Base-by-base conservation (phyloP, 2,888 invertebrate species). In the Nematopogon swammerdamellus region DNA sequence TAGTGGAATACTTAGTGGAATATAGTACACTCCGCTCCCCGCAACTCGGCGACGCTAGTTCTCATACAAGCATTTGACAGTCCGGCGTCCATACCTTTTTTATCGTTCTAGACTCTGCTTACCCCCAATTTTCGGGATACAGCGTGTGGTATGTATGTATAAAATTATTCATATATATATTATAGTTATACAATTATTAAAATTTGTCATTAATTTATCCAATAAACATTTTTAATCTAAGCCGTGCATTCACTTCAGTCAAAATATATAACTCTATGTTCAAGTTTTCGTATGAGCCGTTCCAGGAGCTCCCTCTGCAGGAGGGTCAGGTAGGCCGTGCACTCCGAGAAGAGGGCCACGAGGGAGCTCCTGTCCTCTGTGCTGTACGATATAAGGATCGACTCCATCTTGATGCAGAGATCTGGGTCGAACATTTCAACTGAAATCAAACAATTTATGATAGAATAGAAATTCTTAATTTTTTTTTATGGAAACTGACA, bases 351-450 rank as follows among this genome's bases (percentile, higher is more conserved):
- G 0, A 70, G 61, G 30, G 61, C 61, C 16, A 69, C 62, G 1
- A 79, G 60, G 0, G 72, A 60, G 18, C 66, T 60, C 25, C 65
- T 54, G 54, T 79, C 77, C n/a, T 62, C 62, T 1, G 60, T 58
- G 4, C 62, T 56, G 19, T 61, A 60, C 19, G 68, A 65, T 43
- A 72, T 63, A 2, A 74, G 58, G 17, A 79, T 64, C 0, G 80
- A 79, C 55, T 80, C 80, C 2, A 80, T 63, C 51, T 74, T 73
- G 17, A 75, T 58, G 1, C 59, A 59, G 3, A 77, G 54, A 18
- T 72, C 72, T 16, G 60, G 64, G 59, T 65, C 69, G 53, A 74
- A 61, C 11, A 69, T 68, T 18, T 68, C 53, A 16, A 54, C 76
- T 75, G 64, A 18, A 68, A 67, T 47, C n/a, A 25, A 25, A 25